A percentile compares a stretch with the other conserved stretches of the same genome.
Conservation (phyloP, 1,140 invertebrate genomes). For the Heliothis subflexa region DNA sequence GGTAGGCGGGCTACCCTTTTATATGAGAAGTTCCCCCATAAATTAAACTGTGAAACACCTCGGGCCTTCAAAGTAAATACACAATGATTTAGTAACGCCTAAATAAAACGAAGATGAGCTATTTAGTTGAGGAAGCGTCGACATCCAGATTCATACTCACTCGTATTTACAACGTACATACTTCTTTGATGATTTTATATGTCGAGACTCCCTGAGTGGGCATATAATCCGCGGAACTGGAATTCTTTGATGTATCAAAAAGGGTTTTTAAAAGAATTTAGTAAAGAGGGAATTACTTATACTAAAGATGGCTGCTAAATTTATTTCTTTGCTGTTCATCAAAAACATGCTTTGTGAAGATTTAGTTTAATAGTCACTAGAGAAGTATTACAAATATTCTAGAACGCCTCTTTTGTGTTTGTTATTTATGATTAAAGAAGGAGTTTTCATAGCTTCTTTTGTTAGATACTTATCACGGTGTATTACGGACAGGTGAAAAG, state of each 20-base stretch:
- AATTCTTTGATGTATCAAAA: background rate
- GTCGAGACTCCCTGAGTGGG: background rate
- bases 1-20: slow-evolving; percentile 58
- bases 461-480: too few relatives aligned
- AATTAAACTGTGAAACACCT: slow-evolving; percentile 62
- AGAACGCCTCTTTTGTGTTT: too few relatives aligned
- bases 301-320: too few relatives aligned
- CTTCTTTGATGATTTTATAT: slow-evolving; percentile 12
- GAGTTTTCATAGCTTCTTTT: too few relatives aligned
- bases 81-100: slow-evolving; percentile 48
- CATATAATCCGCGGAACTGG: background rate
- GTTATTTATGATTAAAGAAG: too few relatives aligned
- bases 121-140: slow-evolving; percentile 1
- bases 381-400: too few relatives aligned
- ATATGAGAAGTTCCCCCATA: slow-evolving; percentile 63
- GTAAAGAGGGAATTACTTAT: background rate
- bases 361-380: too few relatives aligned
- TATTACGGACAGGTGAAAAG: too few relatives aligned
- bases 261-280: slow-evolving; percentile 1
- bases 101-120: slow-evolving; percentile 44
- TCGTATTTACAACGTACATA: background rate
- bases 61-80: slow-evolving; percentile 58
- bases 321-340: too few relatives aligned
- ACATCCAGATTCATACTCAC: background rate
- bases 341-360: too few relatives aligned